These are phyloP conservation scores for Bombus terrestris DNA, from an alignment of 1,140 invertebrate genomes.

Conservation along the genomic window DNA sequence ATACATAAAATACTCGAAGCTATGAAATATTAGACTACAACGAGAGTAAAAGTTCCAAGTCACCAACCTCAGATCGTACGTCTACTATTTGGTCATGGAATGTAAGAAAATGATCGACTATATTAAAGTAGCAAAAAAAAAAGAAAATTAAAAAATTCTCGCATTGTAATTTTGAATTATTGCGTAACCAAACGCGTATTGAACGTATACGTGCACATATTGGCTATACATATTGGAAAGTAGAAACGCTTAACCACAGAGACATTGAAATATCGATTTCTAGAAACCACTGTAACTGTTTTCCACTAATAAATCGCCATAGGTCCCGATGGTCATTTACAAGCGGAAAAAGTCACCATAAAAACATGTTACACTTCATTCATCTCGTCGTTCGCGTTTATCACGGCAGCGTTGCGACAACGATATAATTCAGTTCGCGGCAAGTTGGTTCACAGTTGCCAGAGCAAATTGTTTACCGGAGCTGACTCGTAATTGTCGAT, in stretches of 20 bases:
- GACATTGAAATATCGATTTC: neutral
- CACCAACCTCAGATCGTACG: no score
- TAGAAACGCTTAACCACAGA: neutral
- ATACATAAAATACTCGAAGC: no score
- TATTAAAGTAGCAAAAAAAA: no score
- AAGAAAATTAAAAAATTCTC: no score
- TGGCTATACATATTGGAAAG: neutral
- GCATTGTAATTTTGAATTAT: no score
- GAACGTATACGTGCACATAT: no score
- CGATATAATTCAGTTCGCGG: neutral
- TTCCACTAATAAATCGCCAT: neutral
- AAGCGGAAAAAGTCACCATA: neutral
- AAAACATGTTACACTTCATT: neutral
- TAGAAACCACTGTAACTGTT: neutral
- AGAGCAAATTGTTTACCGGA: constrained; percentile 3
- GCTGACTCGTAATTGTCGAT: constrained; percentile 3
- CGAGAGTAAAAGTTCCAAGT: no score
- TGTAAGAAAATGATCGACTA: no score
- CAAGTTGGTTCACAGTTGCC: neutral
- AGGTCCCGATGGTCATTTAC: neutral
- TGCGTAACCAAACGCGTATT: no score
- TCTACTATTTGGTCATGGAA: no score
- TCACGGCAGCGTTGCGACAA: neutral
- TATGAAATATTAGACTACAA: no score
- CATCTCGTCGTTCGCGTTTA: neutral